Conservation (phyloP, 2,113 vertebrate species). For the Phylloscopus trochilus region DNA sequence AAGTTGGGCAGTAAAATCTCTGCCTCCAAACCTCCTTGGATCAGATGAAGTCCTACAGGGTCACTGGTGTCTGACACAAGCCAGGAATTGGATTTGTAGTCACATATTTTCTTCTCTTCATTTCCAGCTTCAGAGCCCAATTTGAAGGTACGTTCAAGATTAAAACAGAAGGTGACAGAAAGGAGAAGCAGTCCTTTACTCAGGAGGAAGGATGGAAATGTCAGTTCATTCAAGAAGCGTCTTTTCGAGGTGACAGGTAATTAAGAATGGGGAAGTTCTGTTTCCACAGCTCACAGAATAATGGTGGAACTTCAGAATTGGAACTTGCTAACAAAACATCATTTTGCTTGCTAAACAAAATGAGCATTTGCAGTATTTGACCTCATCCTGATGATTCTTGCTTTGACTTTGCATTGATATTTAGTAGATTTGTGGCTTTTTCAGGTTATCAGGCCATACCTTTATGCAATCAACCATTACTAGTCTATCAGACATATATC, state of each 20-base stretch:
- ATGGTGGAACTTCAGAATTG: background rate
- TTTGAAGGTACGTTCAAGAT: conserved; percentile 96
- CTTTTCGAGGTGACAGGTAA: conserved; percentile 95
- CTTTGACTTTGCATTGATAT: background rate
- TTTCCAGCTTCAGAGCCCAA: conserved; percentile 95
- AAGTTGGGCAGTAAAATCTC: background rate
- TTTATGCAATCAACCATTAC: background rate
- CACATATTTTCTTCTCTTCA: conserved; percentile 20
- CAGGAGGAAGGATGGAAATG: conserved; percentile 90
- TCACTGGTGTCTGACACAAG: background rate
- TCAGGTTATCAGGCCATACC: background rate
- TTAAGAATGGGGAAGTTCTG: conserved; percentile 36
- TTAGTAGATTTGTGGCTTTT: background rate
- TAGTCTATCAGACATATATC: background rate
- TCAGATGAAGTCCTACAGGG: background rate
- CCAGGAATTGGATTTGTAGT: background rate
- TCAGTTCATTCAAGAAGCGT: conserved; percentile 94
- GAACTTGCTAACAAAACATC: background rate
- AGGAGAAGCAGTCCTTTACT: conserved; percentile 96
- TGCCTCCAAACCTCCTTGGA: background rate
- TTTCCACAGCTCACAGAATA: background rate
- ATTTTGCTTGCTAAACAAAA: background rate
- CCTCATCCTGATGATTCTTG: background rate
- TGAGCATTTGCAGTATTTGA: background rate
- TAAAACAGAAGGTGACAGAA: conserved; percentile 99